Percentiles rank a stretch among this genome's conserved stretches.
These are phyloP conservation scores for Melanotus villosus DNA, from an alignment of 2,888 invertebrate genomes.

Conservation along the genomic window DNA sequence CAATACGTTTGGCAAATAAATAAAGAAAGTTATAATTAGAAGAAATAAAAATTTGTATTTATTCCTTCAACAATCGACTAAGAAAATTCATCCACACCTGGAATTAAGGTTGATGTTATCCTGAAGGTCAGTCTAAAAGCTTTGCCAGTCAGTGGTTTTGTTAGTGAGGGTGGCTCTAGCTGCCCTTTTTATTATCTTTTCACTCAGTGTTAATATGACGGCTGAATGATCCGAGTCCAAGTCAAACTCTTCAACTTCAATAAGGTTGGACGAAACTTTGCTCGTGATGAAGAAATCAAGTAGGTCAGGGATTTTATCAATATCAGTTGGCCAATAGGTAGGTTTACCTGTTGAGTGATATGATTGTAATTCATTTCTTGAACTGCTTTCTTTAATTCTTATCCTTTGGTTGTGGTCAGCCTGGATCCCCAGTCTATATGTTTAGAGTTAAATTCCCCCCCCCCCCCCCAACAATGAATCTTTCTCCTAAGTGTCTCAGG, in stretches of 20 bases:
- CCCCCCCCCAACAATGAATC: slow-evolving; percentile 42
- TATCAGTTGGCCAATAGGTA: slow-evolving; percentile 37
- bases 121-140: background rate
- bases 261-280: slow-evolving; percentile 24
- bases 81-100: too few relatives aligned
- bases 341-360: slow-evolving; percentile 30
- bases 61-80: too few relatives aligned
- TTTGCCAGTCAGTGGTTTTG: background rate
- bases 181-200: background rate
- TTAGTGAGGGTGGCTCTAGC: background rate
- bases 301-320: slow-evolving; percentile 32
- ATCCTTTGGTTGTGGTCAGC: slow-evolving; percentile 28
- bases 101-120: too few relatives aligned
- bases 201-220: background rate
- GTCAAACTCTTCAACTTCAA: slow-evolving; percentile 16
- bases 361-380: slow-evolving; percentile 11
- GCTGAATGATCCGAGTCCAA: slow-evolving; percentile 22
- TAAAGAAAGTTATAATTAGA: too few relatives aligned
- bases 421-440: slow-evolving; percentile 39
- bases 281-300: slow-evolving; percentile 32
- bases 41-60: too few relatives aligned
- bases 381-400: slow-evolving; percentile 24
- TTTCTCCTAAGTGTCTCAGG: slow-evolving; percentile 17
- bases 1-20: too few relatives aligned
- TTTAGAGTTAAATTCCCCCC: slow-evolving; percentile 34